Evolutionary conservation across 2,797 vertebrate genomes (phyloP).

Genomic region (Uromys caudimaculatus): DNA sequence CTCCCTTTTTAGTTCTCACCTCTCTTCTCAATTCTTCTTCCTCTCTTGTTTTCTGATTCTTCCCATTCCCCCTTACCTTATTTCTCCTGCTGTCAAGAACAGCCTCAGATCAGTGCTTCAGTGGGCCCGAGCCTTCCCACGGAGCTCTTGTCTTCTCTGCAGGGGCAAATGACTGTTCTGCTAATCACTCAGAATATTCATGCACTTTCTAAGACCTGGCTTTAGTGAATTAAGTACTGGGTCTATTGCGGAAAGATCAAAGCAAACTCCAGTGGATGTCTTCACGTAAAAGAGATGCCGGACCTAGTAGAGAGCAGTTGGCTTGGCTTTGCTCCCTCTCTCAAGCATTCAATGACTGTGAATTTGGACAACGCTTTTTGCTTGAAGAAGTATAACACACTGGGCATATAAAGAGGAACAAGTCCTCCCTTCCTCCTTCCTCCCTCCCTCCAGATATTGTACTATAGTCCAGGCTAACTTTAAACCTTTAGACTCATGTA

Average conservation of each 20-base stretch:
- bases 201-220: background rate
- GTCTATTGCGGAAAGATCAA: slow-evolving; percentile 17
- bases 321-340: background rate
- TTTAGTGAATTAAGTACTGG: slow-evolving; percentile 29
- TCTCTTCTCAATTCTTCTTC: background rate
- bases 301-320: background rate
- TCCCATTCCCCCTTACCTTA: background rate
- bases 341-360: background rate
- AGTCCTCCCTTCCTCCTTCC: background rate
- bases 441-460: background rate
- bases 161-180: background rate
- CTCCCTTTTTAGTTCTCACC: background rate
- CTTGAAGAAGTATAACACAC: background rate
- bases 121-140: background rate
- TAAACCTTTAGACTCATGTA: background rate
- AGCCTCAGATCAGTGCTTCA: background rate
- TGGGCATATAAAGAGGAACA: background rate
- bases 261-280: background rate
- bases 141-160: slow-evolving; percentile 1
- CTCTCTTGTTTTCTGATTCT: background rate
- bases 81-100: background rate
- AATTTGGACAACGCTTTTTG: background rate
- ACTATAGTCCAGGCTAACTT: background rate
- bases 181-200: slow-evolving; percentile 45
- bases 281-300: background rate